phyloP scores from a whole-genome alignment of 2,797 vertebrate species.

The Poecilia gillii region DNA sequence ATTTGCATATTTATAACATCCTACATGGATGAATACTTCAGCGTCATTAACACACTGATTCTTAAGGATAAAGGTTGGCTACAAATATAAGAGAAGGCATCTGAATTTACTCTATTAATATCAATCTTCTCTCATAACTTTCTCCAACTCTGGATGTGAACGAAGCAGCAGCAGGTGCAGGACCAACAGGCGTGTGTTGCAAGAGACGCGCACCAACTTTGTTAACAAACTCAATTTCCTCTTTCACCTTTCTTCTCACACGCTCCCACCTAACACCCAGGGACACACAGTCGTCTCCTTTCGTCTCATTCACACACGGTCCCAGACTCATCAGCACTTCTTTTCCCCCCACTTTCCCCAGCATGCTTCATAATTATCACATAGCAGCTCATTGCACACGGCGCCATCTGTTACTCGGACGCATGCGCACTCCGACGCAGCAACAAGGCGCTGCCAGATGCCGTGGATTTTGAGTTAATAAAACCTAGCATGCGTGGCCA shows the following conservation, averaged over 20 bases:
- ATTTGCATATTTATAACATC: neutral
- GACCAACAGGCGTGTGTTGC: neutral
- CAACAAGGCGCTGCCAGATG: slow-evolving; percentile 55
- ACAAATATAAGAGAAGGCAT: neutral
- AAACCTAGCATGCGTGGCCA: slow-evolving; percentile 52
- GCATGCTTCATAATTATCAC: slow-evolving; percentile 80
- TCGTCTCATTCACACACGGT: slow-evolving; percentile 33
- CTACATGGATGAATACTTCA: neutral
- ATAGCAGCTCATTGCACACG: slow-evolving; percentile 77
- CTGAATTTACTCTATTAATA: neutral
- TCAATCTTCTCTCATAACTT: neutral
- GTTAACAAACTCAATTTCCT: slow-evolving; percentile 45
- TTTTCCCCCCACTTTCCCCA: slow-evolving; percentile 49
- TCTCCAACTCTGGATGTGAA: neutral
- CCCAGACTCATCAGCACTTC: slow-evolving; percentile 65
- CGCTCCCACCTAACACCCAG: slow-evolving; percentile 24
- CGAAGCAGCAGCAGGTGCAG: slow-evolving; percentile 10
- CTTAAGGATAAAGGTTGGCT: neutral
- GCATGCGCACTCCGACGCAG: slow-evolving; percentile 21
- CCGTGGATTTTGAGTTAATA: slow-evolving; percentile 55
- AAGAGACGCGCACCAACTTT: slow-evolving; percentile 16
- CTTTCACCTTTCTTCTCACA: slow-evolving; percentile 45
- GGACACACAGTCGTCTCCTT: slow-evolving; percentile 26
- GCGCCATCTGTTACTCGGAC: slow-evolving; percentile 75
- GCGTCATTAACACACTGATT: neutral